phyloP scores from a whole-genome alignment of 1,140 invertebrate species.

The Drosophila albomicans region DNA sequence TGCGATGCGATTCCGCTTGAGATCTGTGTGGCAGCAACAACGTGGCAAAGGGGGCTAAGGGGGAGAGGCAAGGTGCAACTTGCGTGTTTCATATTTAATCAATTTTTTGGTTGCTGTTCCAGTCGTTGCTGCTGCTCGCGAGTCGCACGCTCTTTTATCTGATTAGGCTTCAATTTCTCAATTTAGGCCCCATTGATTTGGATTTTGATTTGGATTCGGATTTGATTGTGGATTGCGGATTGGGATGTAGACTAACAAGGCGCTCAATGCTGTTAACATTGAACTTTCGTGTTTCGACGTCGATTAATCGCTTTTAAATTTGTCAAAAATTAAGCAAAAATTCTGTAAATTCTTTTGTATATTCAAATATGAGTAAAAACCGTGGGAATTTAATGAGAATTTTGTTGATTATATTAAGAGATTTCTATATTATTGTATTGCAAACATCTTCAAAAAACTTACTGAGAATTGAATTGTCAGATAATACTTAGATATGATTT shows the following conservation, averaged over 20 bases:
- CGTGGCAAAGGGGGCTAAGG: neutral
- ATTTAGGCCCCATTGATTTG: constrained; percentile 67
- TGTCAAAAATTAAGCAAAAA: too few species aligned
- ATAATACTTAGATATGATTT: too few species aligned
- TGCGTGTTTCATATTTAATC: constrained; percentile 83
- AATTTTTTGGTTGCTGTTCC: constrained; percentile 59
- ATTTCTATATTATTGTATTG: too few species aligned
- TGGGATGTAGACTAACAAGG: constrained; percentile 25
- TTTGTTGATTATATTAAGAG: too few species aligned
- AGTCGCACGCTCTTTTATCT: constrained; percentile 79
- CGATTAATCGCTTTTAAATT: constrained; percentile 22
- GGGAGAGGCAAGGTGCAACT: constrained; percentile 31
- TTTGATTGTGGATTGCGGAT: constrained; percentile 14
- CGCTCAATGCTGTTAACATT: constrained; percentile 71
- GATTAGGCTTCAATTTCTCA: constrained; percentile 81
- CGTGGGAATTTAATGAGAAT: too few species aligned
- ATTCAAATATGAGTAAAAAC: too few species aligned
- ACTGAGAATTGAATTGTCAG: too few species aligned
- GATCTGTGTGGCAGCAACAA: constrained; percentile 22
- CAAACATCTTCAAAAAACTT: too few species aligned
- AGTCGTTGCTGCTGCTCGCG: constrained; percentile 37
- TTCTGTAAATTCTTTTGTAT: too few species aligned
- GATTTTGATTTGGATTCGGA: constrained; percentile 29
- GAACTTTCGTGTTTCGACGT: constrained; percentile 63
- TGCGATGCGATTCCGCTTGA: constrained; percentile 46